phyloP scores from a whole-genome alignment of 2,113 vertebrate species.

The Catagonus wagneri region DNA sequence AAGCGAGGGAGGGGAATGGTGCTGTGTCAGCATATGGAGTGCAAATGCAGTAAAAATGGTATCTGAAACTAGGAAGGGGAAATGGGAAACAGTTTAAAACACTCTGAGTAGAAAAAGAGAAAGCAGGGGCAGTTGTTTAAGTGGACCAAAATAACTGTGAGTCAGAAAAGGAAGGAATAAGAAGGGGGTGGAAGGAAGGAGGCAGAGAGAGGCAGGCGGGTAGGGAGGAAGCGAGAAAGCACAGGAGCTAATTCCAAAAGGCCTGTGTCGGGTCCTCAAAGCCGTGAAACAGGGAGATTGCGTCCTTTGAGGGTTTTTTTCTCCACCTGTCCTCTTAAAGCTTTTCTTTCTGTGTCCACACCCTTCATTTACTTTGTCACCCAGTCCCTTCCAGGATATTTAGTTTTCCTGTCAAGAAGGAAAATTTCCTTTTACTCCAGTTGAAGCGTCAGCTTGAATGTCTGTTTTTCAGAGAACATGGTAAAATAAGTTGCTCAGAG shows the following conservation, averaged over 20 bases:
- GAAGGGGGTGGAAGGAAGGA: neutral
- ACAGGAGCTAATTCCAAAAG: neutral
- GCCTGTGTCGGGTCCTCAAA: neutral
- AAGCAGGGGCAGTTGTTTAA: neutral
- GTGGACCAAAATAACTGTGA: slow-evolving; percentile 21
- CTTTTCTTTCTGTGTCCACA: neutral
- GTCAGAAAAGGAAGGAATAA: slow-evolving; percentile 1
- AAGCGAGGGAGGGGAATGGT: neutral
- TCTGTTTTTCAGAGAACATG: neutral
- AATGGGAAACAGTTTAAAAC: slow-evolving; percentile 7
- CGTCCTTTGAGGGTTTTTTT: neutral
- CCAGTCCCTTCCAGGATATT: neutral
- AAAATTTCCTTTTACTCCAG: neutral
- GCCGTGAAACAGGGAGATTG: neutral
- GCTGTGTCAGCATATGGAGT: slow-evolving; percentile 70
- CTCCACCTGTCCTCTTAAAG: neutral
- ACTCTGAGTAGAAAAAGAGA: neutral
- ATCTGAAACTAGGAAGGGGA: slow-evolving; percentile 26
- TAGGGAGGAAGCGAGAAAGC: neutral
- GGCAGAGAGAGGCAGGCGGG: neutral
- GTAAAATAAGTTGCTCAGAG: neutral
- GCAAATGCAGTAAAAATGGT: slow-evolving; percentile 67
- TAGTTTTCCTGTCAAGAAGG: neutral
- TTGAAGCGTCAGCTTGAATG: neutral
- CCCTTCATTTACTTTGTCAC: neutral